A percentile compares a stretch with the other conserved stretches of the same genome.
Evolutionary conservation across 2,797 vertebrate species (phyloP).

Genomic region (Simalia tracyae): DNA sequence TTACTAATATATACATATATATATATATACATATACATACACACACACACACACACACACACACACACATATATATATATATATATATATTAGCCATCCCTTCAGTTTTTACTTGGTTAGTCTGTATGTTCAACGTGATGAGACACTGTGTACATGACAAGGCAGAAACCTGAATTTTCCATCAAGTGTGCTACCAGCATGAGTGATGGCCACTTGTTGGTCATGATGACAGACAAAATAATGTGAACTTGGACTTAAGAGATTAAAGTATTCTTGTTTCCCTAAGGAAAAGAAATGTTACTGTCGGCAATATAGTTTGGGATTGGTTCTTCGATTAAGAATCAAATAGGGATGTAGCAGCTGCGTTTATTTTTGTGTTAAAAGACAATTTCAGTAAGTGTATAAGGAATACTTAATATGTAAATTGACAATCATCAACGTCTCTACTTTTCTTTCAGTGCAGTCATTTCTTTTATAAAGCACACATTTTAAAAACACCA

Average conservation of each 20-base stretch:
- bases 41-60: no score
- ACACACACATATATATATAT: no score
- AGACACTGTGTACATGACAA: not conserved
- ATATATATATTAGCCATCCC: not conserved
- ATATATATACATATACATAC: no score
- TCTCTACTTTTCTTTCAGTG: not conserved
- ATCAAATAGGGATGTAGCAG: not conserved
- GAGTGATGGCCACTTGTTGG: not conserved
- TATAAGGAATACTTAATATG: conserved; percentile 54
- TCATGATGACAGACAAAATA: not conserved
- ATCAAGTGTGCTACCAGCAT: not conserved
- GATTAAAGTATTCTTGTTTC: not conserved
- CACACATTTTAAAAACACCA: not conserved
- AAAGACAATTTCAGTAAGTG: conserved; percentile 33
- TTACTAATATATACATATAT: no score
- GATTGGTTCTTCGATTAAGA: not conserved
- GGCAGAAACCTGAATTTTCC: not conserved
- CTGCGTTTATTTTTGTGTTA: no score
- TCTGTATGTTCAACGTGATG: not conserved
- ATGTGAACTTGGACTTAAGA: not conserved
- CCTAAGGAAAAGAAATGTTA: conserved; percentile 1
- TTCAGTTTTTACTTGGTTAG: not conserved
- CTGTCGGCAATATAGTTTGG: not conserved
- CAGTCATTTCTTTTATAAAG: conserved; percentile 35
- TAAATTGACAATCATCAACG: conserved; percentile 31